A percentile compares a stretch with the other conserved stretches of the same genome.
These are phyloP conservation scores for Podargus strigoides DNA, from an alignment of 2,797 vertebrate genomes.

Conservation along the genomic window DNA sequence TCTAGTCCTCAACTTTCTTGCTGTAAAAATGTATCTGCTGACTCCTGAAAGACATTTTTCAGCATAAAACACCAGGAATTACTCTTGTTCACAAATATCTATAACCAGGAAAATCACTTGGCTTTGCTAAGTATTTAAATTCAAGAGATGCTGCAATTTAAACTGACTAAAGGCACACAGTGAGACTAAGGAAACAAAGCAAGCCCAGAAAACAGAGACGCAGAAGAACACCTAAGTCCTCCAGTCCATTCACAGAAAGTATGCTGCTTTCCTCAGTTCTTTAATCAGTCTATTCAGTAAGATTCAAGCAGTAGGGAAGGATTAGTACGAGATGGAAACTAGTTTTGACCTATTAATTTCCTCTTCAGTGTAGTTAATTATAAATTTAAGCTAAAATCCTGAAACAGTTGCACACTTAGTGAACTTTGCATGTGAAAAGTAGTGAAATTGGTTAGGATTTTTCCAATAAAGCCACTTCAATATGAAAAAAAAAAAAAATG, in stretches of 20 bases:
- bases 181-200: not conserved
- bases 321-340: not conserved
- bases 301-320: not conserved
- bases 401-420: not conserved
- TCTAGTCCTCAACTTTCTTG: not conserved
- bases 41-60: not conserved
- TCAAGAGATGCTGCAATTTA: not conserved
- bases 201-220: not conserved
- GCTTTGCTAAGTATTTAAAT: not conserved
- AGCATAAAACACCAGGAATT: not conserved
- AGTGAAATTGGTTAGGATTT: not conserved
- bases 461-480: not conserved
- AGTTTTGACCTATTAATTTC: not conserved
- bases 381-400: not conserved
- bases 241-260: not conserved
- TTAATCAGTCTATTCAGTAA: not conserved
- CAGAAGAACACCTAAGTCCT: not conserved
- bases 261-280: not conserved
- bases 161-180: not conserved
- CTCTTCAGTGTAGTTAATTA: not conserved
- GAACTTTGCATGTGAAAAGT: not conserved
- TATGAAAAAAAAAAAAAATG: not conserved
- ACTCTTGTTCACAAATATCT: not conserved
- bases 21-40: not conserved
- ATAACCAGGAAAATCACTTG: not conserved